A percentile compares a stretch with the other conserved stretches of the same genome.
Conservation (phyloP, 1,140 invertebrate genomes). For the Triops longicaudatus region DNA sequence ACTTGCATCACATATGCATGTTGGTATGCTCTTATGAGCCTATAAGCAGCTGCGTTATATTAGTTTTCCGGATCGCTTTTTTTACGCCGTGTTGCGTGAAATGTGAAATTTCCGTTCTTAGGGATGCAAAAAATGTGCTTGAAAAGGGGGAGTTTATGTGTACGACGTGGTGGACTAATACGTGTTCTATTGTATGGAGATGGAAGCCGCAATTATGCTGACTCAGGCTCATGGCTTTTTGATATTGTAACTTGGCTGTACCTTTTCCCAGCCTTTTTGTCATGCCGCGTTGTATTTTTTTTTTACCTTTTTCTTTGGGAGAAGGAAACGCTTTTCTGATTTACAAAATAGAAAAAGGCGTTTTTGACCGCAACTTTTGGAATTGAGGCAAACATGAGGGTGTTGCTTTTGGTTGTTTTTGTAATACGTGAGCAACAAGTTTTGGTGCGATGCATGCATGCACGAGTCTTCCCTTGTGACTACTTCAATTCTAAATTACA, state of each 20-base stretch:
- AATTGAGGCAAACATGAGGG: too few relatives aligned
- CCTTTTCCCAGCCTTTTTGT: not conserved
- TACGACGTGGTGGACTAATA: not conserved
- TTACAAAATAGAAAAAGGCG: not conserved
- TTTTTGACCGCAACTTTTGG: not conserved
- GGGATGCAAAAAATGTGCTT: not conserved
- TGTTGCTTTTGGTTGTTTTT: too few relatives aligned
- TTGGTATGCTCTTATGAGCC: not conserved
- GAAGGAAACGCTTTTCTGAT: not conserved
- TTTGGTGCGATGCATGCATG: not conserved
- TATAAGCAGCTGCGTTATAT: slow-evolving; percentile 7
- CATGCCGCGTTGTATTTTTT: not conserved
- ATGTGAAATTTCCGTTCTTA: not conserved
- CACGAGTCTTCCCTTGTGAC: not conserved
- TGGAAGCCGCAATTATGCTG: slow-evolving; percentile 8
- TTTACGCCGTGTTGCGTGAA: not conserved
- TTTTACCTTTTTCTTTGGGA: too few relatives aligned
- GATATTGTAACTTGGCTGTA: not conserved
- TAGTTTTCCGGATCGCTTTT: not conserved
- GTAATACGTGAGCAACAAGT: not conserved
- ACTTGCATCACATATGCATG: slow-evolving; percentile 10
- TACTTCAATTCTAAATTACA: not conserved
- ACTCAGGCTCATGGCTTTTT: not conserved
- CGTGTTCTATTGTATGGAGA: not conserved
- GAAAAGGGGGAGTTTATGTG: not conserved